Evolutionary conservation across 2,888 invertebrate genomes (phyloP).

Genomic region (Euphydryas editha): DNA sequence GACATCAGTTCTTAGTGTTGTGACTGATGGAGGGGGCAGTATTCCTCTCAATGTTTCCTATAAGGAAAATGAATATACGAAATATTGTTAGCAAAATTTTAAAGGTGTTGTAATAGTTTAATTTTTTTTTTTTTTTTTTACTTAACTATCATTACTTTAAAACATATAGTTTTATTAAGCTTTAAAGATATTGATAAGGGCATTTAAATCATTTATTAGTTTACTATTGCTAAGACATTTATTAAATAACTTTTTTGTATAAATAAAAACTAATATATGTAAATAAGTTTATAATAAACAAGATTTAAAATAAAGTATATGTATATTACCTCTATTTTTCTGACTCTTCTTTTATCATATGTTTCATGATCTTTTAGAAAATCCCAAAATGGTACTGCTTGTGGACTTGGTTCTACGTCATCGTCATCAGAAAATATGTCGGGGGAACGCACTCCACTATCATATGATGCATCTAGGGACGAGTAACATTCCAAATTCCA

Average conservation of each 20-base stretch:
- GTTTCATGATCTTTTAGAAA: conserved; percentile 71
- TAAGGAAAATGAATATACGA: conserved; percentile 52
- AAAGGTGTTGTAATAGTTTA: background rate
- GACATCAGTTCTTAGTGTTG: conserved; percentile 86
- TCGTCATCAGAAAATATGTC: conserved; percentile 88
- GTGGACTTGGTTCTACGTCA: conserved; percentile 50
- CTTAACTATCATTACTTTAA: background rate
- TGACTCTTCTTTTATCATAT: conserved; percentile 69
- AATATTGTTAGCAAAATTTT: background rate
- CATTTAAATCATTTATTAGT: no score
- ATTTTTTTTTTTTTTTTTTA: no score
- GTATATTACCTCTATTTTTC: conserved; percentile 73
- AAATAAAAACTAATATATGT: no score
- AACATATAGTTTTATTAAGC: no score
- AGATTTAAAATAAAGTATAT: no score
- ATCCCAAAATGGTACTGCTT: conserved; percentile 64
- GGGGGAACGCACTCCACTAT: conserved; percentile 83
- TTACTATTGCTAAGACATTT: background rate
- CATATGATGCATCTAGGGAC: conserved; percentile 75
- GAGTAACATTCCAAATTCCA: conserved; percentile 75
- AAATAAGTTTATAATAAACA: no score
- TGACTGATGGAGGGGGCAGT: conserved; percentile 89
- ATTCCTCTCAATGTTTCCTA: conserved; percentile 87
- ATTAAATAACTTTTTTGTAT: conserved; percentile 29
- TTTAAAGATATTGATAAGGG: no score